phyloP scores from a whole-genome alignment of 2,113 vertebrate species.

The Lipotes vexillifer region DNA sequence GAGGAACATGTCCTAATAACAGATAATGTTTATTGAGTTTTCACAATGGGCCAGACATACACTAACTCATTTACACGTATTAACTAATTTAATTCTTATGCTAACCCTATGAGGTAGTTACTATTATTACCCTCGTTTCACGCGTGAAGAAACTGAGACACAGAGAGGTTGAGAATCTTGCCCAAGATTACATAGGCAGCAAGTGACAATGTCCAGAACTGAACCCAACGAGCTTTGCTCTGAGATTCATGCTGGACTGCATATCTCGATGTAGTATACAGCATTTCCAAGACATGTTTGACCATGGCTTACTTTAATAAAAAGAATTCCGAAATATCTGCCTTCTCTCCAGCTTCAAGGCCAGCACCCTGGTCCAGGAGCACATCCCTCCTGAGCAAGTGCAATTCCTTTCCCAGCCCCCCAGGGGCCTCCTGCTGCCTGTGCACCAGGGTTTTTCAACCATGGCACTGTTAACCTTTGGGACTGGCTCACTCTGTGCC shows the following conservation, averaged over 20 bases:
- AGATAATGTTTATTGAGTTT: rapidly evolving
- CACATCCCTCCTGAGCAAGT: not conserved
- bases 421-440: not conserved
- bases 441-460: not conserved
- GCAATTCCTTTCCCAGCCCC: not conserved
- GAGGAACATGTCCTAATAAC: not conserved
- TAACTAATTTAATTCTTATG: not conserved
- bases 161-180: not conserved
- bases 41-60: not conserved
- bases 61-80: not conserved
- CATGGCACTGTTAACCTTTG: rapidly evolving
- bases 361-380: not conserved
- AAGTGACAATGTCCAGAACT: not conserved
- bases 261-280: not conserved
- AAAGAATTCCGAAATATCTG: not conserved
- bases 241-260: not conserved
- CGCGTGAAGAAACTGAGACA: not conserved
- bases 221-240: not conserved
- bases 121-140: not conserved
- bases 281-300: not conserved
- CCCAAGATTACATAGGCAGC: not conserved
- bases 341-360: not conserved
- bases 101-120: not conserved
- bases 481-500: not conserved
- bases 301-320: not conserved